Base-by-base conservation (phyloP, 2,113 vertebrate species). In the Pelodiscus sinensis region DNA sequence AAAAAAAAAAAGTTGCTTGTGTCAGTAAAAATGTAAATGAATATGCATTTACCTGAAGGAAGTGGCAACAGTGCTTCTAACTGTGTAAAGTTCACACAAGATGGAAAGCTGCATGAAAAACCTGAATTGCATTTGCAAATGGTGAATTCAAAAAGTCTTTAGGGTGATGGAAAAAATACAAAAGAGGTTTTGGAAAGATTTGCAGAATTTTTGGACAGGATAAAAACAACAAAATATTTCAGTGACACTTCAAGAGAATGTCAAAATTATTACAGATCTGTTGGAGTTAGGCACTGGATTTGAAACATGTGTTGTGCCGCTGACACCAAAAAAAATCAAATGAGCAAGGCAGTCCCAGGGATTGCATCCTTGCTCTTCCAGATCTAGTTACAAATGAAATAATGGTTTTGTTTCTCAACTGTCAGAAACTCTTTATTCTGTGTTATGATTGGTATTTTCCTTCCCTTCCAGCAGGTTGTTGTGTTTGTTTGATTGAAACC, bases 341-440 rank as follows among this genome's bases (percentile, higher is more conserved):
- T 38, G 90, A 73, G 60, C 15, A 82, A 29, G 31, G 51, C 25
- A 90, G 16, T 11, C 6, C 22, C 65, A 54, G 9, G 57, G 85
- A 93, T 79, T 85, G 77, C 21, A 79, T 51, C 6, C 7, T 75
- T 58, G 62, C 10, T 44, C 73, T 89, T 62, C 54, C 71, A 85
- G 82, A 77, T 24, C 54, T 79, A 60, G 58, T 57, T 75, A 56
- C 35, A 15, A 94, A 80, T 81, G 25, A 95, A 96, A 87, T 78
- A 8, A 75, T 15, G 24, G 11, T 5, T 87, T 94, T 87, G 27
- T 58, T 94, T 92, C 79, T 79, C 77, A 58, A 21, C 81, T 88
- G 79, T 62, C 77, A 91, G 16, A 93, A 92, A 73, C 1, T 52
- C 3, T 92, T 31, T 78, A 57, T n/a, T 84, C 85, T 71, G 5